Percentiles rank a stretch among this genome's conserved stretches.
Conservation (phyloP, 2,113 vertebrate genomes). For the Labeo catla region DNA sequence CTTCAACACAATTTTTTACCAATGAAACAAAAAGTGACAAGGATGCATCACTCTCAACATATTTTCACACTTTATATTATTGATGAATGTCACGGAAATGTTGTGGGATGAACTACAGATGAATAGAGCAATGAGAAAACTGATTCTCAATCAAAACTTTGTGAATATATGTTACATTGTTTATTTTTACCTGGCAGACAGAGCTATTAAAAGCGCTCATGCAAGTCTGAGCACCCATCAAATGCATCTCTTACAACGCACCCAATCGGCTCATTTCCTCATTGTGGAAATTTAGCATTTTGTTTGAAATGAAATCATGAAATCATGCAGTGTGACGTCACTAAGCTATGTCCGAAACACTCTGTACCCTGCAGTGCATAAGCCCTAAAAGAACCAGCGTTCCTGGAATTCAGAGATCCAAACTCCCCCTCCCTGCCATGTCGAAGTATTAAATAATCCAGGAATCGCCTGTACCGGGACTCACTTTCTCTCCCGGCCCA, state of each 20-base stretch:
- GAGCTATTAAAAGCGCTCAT: background rate
- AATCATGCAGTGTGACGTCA: background rate
- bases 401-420: slow-evolving; percentile 59
- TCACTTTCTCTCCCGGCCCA: slow-evolving; percentile 55
- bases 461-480: slow-evolving; percentile 53
- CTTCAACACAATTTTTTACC: background rate
- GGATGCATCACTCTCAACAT: slow-evolving; percentile 26
- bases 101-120: background rate
- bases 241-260: background rate
- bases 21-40: slow-evolving; percentile 7
- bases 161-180: background rate
- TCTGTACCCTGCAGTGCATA: slow-evolving; percentile 23
- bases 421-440: slow-evolving; percentile 51
- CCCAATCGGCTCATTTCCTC: background rate
- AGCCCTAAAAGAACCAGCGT: slow-evolving; percentile 46
- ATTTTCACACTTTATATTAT: slow-evolving; percentile 36
- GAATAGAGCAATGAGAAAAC: background rate
- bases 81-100: background rate
- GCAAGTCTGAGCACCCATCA: background rate
- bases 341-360: slow-evolving; percentile 35
- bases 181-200: background rate
- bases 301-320: too few relatives aligned
- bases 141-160: background rate
- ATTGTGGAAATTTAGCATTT: background rate
- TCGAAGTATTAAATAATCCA: slow-evolving; percentile 70